phyloP scores from a whole-genome alignment of 2,797 vertebrate species.

The Glyptemys insculpta region DNA sequence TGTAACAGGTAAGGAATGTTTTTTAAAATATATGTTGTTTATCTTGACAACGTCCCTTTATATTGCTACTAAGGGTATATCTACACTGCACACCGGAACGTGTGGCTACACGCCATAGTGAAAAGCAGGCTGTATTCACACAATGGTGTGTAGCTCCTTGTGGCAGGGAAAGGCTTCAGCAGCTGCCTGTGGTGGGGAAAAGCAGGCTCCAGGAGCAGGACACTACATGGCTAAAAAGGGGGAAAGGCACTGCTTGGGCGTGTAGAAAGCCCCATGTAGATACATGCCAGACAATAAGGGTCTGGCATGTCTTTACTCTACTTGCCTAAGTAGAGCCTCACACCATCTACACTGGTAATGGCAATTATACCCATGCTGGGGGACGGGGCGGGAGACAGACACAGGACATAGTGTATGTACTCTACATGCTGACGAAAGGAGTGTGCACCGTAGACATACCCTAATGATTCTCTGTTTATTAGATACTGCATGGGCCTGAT shows the following conservation, averaged over 20 bases:
- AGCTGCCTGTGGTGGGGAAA: not conserved
- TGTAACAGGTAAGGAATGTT: slow-evolving; percentile 26
- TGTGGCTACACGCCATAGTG: not conserved
- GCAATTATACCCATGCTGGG: not conserved
- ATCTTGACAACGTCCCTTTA: not conserved
- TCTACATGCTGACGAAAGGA: not conserved
- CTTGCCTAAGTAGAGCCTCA: not conserved
- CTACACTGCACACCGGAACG: not conserved
- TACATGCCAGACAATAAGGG: not conserved
- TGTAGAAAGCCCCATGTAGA: not conserved
- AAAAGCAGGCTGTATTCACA: not conserved
- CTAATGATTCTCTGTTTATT: not conserved
- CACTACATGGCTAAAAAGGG: not conserved
- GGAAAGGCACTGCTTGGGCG: not conserved
- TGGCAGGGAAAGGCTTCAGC: not conserved
- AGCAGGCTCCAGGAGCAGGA: not conserved
- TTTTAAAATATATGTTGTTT: not conserved
- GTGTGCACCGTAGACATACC: not conserved
- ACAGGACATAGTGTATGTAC: not conserved
- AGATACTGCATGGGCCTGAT: not conserved
- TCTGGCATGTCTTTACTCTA: not conserved
- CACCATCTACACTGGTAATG: not conserved
- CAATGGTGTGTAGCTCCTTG: not conserved
- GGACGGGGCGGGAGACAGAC: too few species aligned
- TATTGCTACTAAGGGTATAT: not conserved